A percentile compares a stretch with the other conserved stretches of the same genome.
Evolutionary conservation across 1,140 invertebrate genomes (phyloP).

Genomic region (Platorchestia sp.): DNA sequence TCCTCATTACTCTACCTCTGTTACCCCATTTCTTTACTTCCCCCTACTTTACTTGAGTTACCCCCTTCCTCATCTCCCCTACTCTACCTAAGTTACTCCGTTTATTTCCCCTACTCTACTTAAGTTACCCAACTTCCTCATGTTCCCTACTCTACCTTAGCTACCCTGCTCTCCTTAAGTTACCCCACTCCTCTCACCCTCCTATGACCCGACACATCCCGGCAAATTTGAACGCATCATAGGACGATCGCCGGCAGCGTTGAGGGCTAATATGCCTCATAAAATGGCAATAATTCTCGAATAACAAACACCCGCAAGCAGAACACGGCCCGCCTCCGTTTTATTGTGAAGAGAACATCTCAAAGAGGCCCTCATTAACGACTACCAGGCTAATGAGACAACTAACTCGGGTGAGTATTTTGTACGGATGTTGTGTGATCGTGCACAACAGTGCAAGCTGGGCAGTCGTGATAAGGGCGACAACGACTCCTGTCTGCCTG

Average conservation of each 20-base stretch:
- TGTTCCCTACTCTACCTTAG: background rate
- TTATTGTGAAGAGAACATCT: background rate
- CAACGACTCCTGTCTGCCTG: no score
- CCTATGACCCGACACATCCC: background rate
- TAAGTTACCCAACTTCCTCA: background rate
- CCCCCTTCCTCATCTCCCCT: background rate
- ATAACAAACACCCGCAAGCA: slow-evolving; percentile 39
- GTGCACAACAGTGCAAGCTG: background rate
- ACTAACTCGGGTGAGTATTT: background rate
- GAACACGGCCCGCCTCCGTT: background rate
- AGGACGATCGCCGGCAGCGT: background rate
- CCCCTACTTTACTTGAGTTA: background rate
- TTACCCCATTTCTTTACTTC: background rate
- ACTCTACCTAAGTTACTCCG: background rate
- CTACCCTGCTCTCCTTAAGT: background rate
- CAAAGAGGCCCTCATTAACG: background rate
- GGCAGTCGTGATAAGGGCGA: background rate
- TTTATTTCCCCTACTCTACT: background rate
- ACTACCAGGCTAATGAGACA: background rate
- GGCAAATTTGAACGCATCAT: background rate
- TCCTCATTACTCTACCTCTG: no score
- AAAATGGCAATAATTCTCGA: slow-evolving; percentile 33
- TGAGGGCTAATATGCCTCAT: background rate
- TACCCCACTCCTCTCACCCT: background rate
- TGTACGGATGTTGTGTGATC: background rate